Base-by-base conservation (phyloP, 2,113 vertebrate species). In the Carollia perspicillata region DNA sequence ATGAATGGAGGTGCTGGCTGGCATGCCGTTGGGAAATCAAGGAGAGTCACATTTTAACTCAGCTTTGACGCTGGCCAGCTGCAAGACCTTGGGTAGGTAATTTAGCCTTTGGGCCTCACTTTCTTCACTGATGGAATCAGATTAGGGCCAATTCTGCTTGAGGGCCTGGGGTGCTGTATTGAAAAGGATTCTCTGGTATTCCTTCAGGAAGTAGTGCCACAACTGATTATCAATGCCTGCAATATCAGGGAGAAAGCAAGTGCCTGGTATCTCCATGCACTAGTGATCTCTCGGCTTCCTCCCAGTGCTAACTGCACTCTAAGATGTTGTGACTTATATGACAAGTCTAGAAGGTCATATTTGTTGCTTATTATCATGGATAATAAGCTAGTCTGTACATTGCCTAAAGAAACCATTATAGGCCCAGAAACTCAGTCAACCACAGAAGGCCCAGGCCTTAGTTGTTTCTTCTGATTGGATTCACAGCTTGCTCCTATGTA, bases 251-350 rank as follows among this genome's bases (percentile, higher is more conserved):
- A 83, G 37, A 55, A 30, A 55, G 60, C 71, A 22, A 87, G 37
- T 4, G 0, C 37, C 49, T 0, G 7, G 1, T 13, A 6, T n/a
- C 66, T 78, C 26, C 37, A 60, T 10, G 0, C n/a, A 17, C 51
- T 55, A 11, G 11, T 2, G 3, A 74, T 28, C 18, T 8, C 30
- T 75, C 66, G 26, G 20, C 51, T 71, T 53, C 49, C n/a, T 35
- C 10, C 30, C 28, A 14, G 1, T 66, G n/a, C 71, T 74, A 42
- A 44, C 13, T 17, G 6, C n/a, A 18, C 47, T 33, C 72, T 47
- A 28, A 80, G 44, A 42, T 14, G 53, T 23, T 78, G 37, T 42
- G 9, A 81, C 66, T 74, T 51, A 33, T 66, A 42, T 0, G 9
- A 51, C 44, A 33, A 49, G 44, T 63, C 79, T n/a, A 28, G 60